A percentile compares a stretch with the other conserved stretches of the same genome.
Evolutionary conservation across 2,113 vertebrate genomes (phyloP).

Genomic region (Dolichotis patagonum): DNA sequence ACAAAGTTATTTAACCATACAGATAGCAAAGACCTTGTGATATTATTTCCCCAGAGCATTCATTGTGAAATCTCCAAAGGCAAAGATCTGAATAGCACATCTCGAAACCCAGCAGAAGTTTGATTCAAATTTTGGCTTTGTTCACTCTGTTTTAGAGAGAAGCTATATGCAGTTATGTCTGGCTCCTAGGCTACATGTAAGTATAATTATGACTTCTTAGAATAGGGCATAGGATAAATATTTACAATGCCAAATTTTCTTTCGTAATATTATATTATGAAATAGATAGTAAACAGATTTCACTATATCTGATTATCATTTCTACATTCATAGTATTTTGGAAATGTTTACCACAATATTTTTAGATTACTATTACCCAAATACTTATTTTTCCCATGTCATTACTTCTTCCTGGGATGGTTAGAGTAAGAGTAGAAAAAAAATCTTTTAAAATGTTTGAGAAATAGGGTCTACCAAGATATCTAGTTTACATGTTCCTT

Average conservation of each 20-base stretch:
- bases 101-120: not conserved
- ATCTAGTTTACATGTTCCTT: conserved; percentile 43
- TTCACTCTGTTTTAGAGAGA: not conserved
- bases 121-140: not conserved
- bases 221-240: not conserved
- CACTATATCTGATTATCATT: not conserved
- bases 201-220: not conserved
- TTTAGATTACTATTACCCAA: not conserved
- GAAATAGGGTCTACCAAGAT: not conserved
- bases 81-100: not conserved
- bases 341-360: not conserved
- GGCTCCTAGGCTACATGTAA: not conserved
- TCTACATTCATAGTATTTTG: not conserved
- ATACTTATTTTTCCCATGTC: not conserved
- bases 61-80: not conserved
- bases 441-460: not conserved
- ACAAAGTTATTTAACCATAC: not conserved
- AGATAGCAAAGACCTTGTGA: not conserved
- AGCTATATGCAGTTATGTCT: not conserved
- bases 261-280: not conserved
- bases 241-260: not conserved
- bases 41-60: not conserved
- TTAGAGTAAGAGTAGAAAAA: not conserved
- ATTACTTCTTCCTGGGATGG: conserved; percentile 2
- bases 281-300: not conserved